Percentiles rank a stretch among this genome's conserved stretches.
Evolutionary conservation across 2,113 vertebrate species (phyloP).

Genomic region (Gallinago jamesoni): DNA sequence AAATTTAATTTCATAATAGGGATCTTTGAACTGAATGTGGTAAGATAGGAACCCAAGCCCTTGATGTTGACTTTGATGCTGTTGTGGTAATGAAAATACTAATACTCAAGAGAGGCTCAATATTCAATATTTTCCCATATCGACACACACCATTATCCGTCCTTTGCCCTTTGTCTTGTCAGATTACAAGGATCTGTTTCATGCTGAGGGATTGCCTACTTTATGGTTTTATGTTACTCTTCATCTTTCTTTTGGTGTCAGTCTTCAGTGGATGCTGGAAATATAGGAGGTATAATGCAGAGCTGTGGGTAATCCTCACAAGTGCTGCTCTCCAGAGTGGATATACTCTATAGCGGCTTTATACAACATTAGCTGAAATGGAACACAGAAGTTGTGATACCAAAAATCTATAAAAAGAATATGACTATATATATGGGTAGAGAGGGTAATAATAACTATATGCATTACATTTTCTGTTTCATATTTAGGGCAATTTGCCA

Average conservation of each 20-base stretch:
- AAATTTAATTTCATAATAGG: not conserved
- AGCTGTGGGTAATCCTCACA: not conserved
- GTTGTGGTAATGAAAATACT: not conserved
- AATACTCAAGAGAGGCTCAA: not conserved
- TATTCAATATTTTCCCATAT: not conserved
- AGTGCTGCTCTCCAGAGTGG: not conserved
- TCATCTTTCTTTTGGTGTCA: not conserved
- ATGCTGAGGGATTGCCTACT: not conserved
- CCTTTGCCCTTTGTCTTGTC: not conserved
- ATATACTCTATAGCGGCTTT: not conserved
- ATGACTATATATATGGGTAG: not conserved
- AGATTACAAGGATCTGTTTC: not conserved
- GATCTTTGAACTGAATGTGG: not conserved
- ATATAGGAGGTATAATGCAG: not conserved
- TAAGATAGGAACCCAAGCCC: not conserved
- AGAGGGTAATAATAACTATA: not conserved
- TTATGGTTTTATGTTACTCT: not conserved
- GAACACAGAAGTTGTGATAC: not conserved
- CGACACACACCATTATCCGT: not conserved
- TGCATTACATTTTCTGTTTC: not conserved
- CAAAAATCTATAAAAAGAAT: not conserved
- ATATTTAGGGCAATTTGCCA: not conserved
- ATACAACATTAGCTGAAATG: not conserved
- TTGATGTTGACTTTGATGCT: not conserved
- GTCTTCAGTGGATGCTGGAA: not conserved